A percentile compares a stretch with the other conserved stretches of the same genome.
These are phyloP conservation scores for Platyrinchus mystaceus DNA, from an alignment of 2,797 vertebrate genomes.

Conservation along the genomic window DNA sequence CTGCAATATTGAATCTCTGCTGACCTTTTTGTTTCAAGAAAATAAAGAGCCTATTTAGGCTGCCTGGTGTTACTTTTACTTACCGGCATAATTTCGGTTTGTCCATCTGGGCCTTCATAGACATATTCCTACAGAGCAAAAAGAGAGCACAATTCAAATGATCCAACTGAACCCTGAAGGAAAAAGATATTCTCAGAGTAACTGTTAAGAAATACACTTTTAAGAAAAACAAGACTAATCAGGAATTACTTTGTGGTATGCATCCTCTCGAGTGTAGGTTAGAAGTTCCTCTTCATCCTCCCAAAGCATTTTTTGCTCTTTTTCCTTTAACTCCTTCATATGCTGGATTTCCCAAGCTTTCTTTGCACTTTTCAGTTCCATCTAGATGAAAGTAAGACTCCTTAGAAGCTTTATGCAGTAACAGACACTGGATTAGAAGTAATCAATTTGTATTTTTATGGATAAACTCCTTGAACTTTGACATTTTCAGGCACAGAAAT, in stretches of 20 bases:
- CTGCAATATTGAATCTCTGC: neutral
- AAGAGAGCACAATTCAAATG: neutral
- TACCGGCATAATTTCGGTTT: constrained; percentile 95
- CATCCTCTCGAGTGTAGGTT: constrained; percentile 92
- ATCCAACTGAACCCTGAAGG: neutral
- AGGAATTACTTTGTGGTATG: constrained; percentile 88
- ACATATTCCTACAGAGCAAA: constrained; percentile 85
- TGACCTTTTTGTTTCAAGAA: neutral
- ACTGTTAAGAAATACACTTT: neutral
- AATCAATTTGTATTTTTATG: neutral
- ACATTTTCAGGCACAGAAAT: neutral
- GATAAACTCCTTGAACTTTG: neutral
- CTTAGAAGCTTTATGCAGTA: neutral
- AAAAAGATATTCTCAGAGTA: neutral
- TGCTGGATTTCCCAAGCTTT: constrained; percentile 86
- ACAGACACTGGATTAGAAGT: neutral
- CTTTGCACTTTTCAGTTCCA: constrained; percentile 81
- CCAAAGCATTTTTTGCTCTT: constrained; percentile 78
- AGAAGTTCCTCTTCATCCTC: constrained; percentile 89
- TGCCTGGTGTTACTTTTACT: constrained; percentile 23
- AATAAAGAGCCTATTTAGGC: neutral
- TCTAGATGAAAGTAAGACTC: constrained; percentile 64
- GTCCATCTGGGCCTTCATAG: constrained; percentile 88
- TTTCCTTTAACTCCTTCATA: constrained; percentile 83
- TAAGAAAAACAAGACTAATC: neutral